phyloP scores from a whole-genome alignment of 2,797 vertebrate genomes.

The Eulemur rubriventer region DNA sequence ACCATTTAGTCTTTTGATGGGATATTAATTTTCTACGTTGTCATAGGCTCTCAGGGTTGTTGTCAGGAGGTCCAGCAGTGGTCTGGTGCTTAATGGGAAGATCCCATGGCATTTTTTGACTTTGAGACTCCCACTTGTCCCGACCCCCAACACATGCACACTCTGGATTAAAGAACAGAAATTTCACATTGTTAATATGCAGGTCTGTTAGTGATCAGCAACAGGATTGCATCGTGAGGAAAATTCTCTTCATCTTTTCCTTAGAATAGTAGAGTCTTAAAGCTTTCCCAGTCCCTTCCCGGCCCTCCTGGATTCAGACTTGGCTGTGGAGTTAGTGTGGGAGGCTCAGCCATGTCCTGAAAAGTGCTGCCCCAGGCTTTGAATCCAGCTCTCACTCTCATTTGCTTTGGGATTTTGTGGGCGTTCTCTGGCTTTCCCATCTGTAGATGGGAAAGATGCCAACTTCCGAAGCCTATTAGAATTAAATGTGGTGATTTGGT shows the following conservation, averaged over 20 bases:
- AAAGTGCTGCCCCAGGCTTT: constrained; percentile 51
- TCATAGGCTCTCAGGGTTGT: not conserved
- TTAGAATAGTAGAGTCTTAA: constrained; percentile 26
- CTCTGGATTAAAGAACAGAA: not conserved
- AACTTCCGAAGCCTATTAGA: not conserved
- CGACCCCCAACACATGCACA: not conserved
- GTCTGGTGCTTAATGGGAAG: not conserved
- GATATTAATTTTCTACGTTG: not conserved
- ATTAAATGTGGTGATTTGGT: not conserved
- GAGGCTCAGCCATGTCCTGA: not conserved
- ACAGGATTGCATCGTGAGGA: constrained; percentile 50
- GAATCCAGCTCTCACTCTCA: not conserved
- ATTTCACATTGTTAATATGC: not conserved
- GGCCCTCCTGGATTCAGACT: not conserved
- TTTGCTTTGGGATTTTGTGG: constrained; percentile 24
- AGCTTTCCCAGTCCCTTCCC: not conserved
- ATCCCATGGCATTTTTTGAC: not conserved
- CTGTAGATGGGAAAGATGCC: not conserved
- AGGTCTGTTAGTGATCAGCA: constrained; percentile 53
- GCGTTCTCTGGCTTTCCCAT: not conserved
- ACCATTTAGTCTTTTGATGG: not conserved
- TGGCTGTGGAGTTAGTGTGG: constrained; percentile 29
- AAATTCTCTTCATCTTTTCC: constrained; percentile 43
- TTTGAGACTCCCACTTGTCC: not conserved
- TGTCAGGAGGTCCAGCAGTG: not conserved